These are phyloP conservation scores for Urocynchramus pylzowi DNA, from an alignment of 2,113 vertebrate genomes.

Conservation along the genomic window DNA sequence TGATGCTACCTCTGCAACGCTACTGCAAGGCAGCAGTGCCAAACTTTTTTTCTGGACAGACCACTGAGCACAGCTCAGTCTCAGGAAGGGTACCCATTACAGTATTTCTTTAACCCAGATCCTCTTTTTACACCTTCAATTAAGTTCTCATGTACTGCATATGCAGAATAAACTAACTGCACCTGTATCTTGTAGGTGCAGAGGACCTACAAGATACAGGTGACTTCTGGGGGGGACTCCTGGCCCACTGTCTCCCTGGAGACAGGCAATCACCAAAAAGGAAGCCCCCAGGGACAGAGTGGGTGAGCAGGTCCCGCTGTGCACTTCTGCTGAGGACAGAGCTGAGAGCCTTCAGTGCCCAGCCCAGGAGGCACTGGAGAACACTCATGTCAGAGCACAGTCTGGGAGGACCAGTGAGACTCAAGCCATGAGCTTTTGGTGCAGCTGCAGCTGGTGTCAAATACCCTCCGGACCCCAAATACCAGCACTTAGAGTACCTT, in stretches of 20 bases:
- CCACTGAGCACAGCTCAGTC: not conserved
- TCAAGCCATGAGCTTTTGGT: rapidly evolving
- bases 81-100: not conserved
- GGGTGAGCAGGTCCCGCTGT: not conserved
- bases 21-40: not conserved
- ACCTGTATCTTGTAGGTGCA: not conserved
- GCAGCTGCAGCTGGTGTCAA: not conserved
- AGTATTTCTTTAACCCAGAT: not conserved
- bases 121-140: not conserved
- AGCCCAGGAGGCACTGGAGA: not conserved
- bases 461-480: not conserved
- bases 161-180: not conserved
- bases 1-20: not conserved
- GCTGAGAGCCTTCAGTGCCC: not conserved
- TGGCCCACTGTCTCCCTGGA: not conserved
- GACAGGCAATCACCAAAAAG: not conserved
- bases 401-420: not conserved
- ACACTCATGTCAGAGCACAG: rapidly evolving
- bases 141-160: not conserved
- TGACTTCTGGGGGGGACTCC: not conserved
- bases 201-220: no score
- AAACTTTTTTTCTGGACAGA: not conserved
- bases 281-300: not conserved
- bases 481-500: not conserved
- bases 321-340: not conserved